Percentiles rank a stretch among this genome's conserved stretches.
These are phyloP conservation scores for Plecotus auritus DNA, from an alignment of 2,113 vertebrate genomes.

Conservation along the genomic window DNA sequence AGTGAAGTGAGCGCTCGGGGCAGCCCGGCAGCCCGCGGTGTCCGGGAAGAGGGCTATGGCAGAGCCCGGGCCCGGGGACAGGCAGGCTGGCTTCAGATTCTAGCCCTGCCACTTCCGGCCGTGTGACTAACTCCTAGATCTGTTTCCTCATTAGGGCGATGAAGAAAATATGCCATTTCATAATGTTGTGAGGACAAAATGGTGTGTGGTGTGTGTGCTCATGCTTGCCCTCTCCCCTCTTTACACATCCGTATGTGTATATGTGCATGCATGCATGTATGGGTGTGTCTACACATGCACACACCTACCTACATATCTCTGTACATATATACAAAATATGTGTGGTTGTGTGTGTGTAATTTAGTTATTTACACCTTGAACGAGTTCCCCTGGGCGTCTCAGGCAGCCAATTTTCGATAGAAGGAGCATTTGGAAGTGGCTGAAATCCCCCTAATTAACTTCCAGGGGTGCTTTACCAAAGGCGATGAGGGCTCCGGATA, in stretches of 20 bases:
- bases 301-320: not conserved
- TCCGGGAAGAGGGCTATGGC: not conserved
- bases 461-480: not conserved
- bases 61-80: not conserved
- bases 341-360: not conserved
- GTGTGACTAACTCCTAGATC: not conserved
- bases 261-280: too few relatives aligned
- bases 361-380: not conserved
- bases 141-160: slow-evolving; percentile 31
- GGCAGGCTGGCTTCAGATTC: not conserved
- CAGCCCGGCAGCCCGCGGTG: not conserved
- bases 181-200: not conserved
- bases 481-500: not conserved
- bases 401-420: not conserved
- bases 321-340: not conserved
- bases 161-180: slow-evolving; percentile 16
- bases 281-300: not conserved
- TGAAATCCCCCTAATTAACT: not conserved
- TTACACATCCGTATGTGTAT: not conserved
- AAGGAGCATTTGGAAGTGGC: not conserved
- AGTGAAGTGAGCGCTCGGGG: not conserved
- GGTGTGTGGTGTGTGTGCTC: not conserved
- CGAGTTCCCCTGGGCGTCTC: not conserved
- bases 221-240: not conserved
- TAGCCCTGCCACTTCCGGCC: slow-evolving; percentile 1